phyloP scores from a whole-genome alignment of 2,888 invertebrate species.

The Archaeoteleia sp. region DNA sequence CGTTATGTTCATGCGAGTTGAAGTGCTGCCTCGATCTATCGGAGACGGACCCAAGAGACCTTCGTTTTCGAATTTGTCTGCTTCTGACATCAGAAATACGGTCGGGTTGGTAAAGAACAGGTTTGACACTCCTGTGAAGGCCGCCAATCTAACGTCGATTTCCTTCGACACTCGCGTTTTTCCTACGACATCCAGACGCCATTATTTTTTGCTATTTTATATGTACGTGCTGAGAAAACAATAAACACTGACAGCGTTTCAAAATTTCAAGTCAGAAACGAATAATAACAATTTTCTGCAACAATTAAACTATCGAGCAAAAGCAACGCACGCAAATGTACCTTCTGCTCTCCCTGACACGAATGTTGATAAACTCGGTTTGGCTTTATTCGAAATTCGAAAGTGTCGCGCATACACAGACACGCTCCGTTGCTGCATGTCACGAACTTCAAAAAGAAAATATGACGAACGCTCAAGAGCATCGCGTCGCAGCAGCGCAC shows the following conservation, averaged over 20 bases:
- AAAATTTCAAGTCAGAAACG: no score
- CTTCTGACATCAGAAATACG: slow-evolving; percentile 6
- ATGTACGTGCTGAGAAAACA: no score
- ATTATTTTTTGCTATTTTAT: no score
- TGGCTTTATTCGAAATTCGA: neutral
- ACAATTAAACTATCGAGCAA: no score
- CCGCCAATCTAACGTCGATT: slow-evolving; percentile 8
- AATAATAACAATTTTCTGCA: no score
- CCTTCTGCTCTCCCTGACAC: no score
- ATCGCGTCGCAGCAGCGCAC: neutral
- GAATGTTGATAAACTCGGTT: no score
- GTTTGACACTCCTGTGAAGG: slow-evolving; percentile 5
- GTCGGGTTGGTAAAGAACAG: neutral
- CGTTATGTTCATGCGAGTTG: neutral
- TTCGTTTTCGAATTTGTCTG: slow-evolving; percentile 10
- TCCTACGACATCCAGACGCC: neutral
- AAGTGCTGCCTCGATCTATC: neutral
- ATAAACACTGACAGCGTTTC: no score
- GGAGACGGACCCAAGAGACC: slow-evolving; percentile 1
- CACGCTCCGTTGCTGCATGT: neutral
- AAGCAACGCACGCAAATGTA: no score
- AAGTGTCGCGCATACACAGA: neutral
- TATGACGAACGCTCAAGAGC: neutral
- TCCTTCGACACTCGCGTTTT: neutral
- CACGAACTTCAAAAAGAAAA: neutral